Conservation (phyloP, 2,797 vertebrate genomes). For the Acanthopagrus latus region DNA sequence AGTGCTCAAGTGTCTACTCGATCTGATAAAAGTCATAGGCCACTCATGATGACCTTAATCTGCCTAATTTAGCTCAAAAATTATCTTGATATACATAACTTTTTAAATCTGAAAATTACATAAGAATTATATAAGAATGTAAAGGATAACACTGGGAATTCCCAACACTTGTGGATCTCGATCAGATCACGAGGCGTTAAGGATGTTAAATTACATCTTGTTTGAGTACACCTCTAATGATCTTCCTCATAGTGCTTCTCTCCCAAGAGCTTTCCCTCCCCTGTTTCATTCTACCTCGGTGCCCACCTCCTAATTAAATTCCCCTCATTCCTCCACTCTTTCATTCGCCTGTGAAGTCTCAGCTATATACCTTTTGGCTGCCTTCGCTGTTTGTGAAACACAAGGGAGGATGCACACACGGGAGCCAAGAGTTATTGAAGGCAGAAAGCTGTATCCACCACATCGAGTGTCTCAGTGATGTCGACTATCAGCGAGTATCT, state of each 20-base stretch:
- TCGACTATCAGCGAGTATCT: background rate
- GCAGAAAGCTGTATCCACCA: constrained; percentile 10
- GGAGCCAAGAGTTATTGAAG: constrained; percentile 30
- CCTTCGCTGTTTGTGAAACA: constrained; percentile 13
- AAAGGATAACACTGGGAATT: background rate
- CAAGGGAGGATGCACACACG: background rate
- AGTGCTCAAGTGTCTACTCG: background rate
- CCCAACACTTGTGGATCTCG: background rate
- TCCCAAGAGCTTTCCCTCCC: constrained; percentile 21
- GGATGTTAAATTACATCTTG: constrained; percentile 27
- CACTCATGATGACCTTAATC: background rate
- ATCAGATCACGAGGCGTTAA: background rate
- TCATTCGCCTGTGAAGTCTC: constrained; percentile 24
- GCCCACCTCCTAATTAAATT: constrained; percentile 42
- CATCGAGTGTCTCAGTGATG: constrained; percentile 41
- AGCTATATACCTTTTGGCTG: constrained; percentile 26
- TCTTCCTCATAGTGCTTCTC: constrained; percentile 3
- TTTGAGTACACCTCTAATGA: constrained; percentile 22
- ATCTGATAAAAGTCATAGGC: constrained; percentile 3
- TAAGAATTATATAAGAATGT: too few species aligned
- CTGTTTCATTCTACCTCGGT: constrained; percentile 11
- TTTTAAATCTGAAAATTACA: background rate
- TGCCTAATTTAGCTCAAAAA: background rate
- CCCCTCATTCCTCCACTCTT: constrained; percentile 27
- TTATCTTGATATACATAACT: background rate